Evolutionary conservation across 2,888 invertebrate species (phyloP).

Genomic region (Dicycla oo): DNA sequence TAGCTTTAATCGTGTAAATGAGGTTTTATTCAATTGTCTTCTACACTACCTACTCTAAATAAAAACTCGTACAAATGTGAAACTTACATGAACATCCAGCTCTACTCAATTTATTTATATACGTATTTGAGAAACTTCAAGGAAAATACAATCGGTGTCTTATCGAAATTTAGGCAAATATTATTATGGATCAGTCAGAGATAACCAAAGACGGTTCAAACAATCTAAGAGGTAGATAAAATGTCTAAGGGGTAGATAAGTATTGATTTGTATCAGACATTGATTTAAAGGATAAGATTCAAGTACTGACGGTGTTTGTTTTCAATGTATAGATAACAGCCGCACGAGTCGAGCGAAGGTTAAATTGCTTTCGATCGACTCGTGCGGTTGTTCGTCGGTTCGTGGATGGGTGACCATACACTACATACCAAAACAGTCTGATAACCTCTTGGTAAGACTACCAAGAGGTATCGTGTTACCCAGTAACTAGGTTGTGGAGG

Average conservation of each 20-base stretch:
- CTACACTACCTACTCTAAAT: no score
- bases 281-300: constrained; percentile 16
- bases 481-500: no score
- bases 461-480: no score
- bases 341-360: background rate
- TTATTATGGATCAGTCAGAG: background rate
- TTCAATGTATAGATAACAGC: background rate
- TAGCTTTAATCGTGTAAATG: background rate
- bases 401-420: no score
- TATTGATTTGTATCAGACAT: constrained; percentile 22
- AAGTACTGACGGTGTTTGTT: constrained; percentile 12
- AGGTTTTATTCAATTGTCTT: background rate
- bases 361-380: no score
- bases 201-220: background rate
- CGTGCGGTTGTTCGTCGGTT: no score
- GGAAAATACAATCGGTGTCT: background rate
- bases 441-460: no score
- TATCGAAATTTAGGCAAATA: background rate
- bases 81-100: no score
- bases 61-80: background rate
- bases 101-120: background rate
- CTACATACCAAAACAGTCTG: no score
- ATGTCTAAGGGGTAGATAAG: constrained; percentile 10
- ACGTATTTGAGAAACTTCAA: background rate
- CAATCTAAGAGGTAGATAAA: constrained; percentile 13